These are phyloP conservation scores for Drepanosiphum platanoidis DNA, from an alignment of 2,888 invertebrate species.

Conservation along the genomic window DNA sequence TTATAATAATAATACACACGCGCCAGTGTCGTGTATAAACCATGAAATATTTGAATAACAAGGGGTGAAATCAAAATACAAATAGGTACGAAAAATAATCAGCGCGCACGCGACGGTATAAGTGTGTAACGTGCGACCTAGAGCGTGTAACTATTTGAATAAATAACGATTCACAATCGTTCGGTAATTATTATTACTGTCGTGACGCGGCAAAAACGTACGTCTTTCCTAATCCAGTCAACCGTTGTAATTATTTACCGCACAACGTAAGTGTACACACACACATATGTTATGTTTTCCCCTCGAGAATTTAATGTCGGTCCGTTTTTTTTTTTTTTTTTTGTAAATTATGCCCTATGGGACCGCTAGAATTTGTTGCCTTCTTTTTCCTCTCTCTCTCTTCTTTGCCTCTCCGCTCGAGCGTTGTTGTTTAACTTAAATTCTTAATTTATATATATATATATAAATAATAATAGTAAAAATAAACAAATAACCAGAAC, in stretches of 20 bases:
- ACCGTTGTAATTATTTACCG: not conserved
- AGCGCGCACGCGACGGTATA: not conserved
- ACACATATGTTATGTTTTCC: not conserved
- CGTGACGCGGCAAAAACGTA: not conserved
- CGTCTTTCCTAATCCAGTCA: not conserved
- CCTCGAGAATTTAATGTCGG: conserved; percentile 26
- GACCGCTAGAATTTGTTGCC: not conserved
- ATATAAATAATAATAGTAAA: not conserved
- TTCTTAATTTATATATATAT: not conserved
- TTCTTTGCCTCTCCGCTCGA: not conserved
- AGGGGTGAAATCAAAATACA: not conserved
- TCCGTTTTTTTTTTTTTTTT: too few relatives aligned
- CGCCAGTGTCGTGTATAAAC: not conserved
- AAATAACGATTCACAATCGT: not conserved
- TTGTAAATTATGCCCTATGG: conserved; percentile 2
- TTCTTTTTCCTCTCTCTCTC: not conserved
- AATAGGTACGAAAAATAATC: not conserved
- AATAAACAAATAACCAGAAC: not conserved
- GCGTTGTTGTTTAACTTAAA: not conserved
- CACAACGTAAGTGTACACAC: not conserved
- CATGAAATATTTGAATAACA: not conserved
- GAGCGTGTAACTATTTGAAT: not conserved
- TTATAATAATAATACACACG: not conserved
- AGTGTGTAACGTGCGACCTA: not conserved
- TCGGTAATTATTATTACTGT: not conserved